These are phyloP conservation scores for Diogma glabrata DNA, from an alignment of 2,888 invertebrate species.

Conservation along the genomic window DNA sequence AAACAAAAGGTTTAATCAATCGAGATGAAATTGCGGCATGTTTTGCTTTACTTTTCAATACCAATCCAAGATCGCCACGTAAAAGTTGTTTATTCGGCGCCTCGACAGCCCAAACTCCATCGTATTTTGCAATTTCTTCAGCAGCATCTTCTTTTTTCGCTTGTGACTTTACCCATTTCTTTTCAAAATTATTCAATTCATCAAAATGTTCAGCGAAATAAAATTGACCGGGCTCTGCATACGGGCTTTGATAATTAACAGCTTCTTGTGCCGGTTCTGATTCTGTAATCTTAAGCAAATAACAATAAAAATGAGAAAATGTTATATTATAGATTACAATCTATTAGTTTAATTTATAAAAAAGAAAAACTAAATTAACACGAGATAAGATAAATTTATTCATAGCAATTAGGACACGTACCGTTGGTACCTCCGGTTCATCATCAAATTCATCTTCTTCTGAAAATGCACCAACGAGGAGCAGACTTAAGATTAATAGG, in stretches of 20 bases:
- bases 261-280: conserved; percentile 17
- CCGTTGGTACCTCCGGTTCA: background rate
- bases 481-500: background rate
- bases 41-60: conserved; percentile 88
- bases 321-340: too few species aligned
- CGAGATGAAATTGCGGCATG: conserved; percentile 86
- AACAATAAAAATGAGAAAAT: too few species aligned
- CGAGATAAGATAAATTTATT: too few species aligned
- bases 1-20: conserved; percentile 68
- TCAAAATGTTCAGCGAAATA: conserved; percentile 84
- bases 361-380: too few species aligned
- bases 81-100: conserved; percentile 64
- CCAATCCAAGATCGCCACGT: conserved; percentile 74
- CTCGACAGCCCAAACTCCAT: conserved; percentile 73
- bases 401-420: background rate
- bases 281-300: background rate
- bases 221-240: conserved; percentile 46
- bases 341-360: background rate
- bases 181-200: conserved; percentile 54
- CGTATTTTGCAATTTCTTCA: conserved; percentile 88
- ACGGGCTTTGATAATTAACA: conserved; percentile 59
- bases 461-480: background rate
- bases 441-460: conserved; percentile 1
- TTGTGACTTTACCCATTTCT: conserved; percentile 76
- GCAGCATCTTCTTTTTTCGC: conserved; percentile 84